These are phyloP conservation scores for Heterochromis multidens DNA, from an alignment of 2,113 vertebrate species.

Conservation along the genomic window DNA sequence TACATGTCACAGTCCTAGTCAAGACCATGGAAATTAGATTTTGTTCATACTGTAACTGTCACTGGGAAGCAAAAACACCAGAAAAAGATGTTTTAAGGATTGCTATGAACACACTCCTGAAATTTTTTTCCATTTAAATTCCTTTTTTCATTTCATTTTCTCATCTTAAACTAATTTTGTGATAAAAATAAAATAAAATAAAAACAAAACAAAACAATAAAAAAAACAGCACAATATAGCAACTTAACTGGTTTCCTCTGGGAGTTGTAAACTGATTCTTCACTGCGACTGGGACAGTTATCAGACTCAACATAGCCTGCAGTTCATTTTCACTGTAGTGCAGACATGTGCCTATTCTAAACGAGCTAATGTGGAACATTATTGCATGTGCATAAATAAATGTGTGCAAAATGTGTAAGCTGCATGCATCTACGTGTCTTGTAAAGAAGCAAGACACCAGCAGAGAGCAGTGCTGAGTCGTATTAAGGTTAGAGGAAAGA, in stretches of 20 bases:
- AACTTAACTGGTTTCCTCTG: too few relatives aligned
- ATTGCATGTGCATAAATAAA: background rate
- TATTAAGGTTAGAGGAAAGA: background rate
- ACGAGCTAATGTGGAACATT: background rate
- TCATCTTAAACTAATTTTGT: background rate
- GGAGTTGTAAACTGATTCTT: background rate
- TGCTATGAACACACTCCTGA: accelerated
- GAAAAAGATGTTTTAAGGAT: background rate
- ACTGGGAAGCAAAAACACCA: background rate
- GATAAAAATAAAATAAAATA: too few relatives aligned
- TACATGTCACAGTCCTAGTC: background rate
- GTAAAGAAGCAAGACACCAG: constrained; percentile 1
- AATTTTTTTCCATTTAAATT: background rate
- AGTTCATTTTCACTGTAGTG: background rate
- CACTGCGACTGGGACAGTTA: background rate
- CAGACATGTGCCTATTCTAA: background rate
- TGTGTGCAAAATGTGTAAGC: background rate
- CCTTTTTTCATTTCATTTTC: background rate
- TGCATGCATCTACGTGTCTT: background rate
- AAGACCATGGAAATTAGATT: background rate
- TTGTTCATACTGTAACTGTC: background rate
- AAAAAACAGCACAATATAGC: background rate
- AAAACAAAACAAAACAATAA: too few relatives aligned
- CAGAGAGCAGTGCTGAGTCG: constrained; percentile 55
- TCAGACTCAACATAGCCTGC: background rate